These are phyloP conservation scores for Ephestia elutella DNA, from an alignment of 1,140 invertebrate genomes.

Conservation along the genomic window DNA sequence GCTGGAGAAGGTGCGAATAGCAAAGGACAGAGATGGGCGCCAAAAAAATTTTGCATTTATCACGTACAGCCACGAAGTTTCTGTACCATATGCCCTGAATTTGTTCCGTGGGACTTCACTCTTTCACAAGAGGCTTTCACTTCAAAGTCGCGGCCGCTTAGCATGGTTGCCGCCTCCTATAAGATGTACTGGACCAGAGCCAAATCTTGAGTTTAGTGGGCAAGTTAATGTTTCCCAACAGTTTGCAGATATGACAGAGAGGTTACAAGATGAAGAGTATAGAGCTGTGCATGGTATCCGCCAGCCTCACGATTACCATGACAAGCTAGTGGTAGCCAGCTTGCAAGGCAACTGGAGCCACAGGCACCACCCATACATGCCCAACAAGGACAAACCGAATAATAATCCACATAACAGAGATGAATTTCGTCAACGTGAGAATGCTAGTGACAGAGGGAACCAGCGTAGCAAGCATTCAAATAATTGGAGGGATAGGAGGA, in stretches of 20 bases:
- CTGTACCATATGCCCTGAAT: constrained; percentile 82
- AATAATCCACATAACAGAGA: constrained; percentile 33
- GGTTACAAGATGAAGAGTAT: constrained; percentile 34
- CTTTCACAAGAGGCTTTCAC: constrained; percentile 67
- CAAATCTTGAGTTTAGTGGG: constrained; percentile 38
- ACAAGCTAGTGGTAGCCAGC: constrained; percentile 57
- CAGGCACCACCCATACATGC: constrained; percentile 56
- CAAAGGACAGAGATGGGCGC: constrained; percentile 81
- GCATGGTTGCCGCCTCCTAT: constrained; percentile 45
- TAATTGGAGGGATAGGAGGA: constrained; percentile 41
- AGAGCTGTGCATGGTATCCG: constrained; percentile 20
- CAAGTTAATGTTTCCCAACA: constrained; percentile 41
- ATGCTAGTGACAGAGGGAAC: constrained; percentile 22
- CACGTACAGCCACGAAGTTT: constrained; percentile 82
- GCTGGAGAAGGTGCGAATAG: constrained; percentile 82
- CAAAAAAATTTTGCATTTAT: constrained; percentile 83
- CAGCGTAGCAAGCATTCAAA: constrained; percentile 29
- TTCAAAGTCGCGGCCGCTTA: constrained; percentile 59
- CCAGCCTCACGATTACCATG: constrained; percentile 33
- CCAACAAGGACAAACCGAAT: constrained; percentile 45
- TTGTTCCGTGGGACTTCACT: constrained; percentile 79
- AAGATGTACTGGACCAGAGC: constrained; percentile 43
- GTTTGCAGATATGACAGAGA: constrained; percentile 58
- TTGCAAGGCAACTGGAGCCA: constrained; percentile 68
- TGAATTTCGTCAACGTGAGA: constrained; percentile 30